Evolutionary conservation across 2,888 invertebrate species (phyloP), one percentile per base, ranked within the genome.

Genomic region (Pinctada fucata): DNA sequence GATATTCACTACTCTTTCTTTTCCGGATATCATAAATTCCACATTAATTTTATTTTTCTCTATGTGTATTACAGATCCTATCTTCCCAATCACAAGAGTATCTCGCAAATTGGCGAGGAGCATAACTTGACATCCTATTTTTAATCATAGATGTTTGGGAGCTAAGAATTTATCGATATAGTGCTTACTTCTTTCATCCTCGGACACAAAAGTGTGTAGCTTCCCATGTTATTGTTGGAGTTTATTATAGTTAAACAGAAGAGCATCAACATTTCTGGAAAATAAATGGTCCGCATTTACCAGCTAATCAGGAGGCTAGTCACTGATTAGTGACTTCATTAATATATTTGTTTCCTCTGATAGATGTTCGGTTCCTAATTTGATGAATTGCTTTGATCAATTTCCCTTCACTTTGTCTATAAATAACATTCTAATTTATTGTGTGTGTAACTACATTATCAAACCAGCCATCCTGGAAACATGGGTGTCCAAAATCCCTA

Each of bases 401-500:
- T 10, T 65, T 50, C 2, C n/a, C 13, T 31, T 67, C 75, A 10
- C 10, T 45, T 45, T 75, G 75, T 63, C 72, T 52, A 31, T 76
- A 50, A 2, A 76, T 65, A 16, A 49, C 71, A 13, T 71, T 58
- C 8, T 71, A 45, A 16, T 71, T 63, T 3, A 65, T 45, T 47
- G n/a, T 48, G 47, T 77, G 78, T n/a, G 73, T 69, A 50, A 78
- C 73, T 31, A 49, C 63, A 45, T 58, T 10, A 31, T 74, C 13
- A 68, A 76, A 79, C 50, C 67, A 79, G 3, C 48, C 16, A 2
- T 49, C 5, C 2, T 52, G 16, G 71, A 80, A 72, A 67, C 78
- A 78, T n/a, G 48, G 68, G n/a, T 72, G 48, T 6, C 78, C 78
- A 64, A 45, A 71, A 31, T 80, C 80, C 8, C 78, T 75, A 75